Evolutionary conservation across 2,797 vertebrate genomes (phyloP).

Genomic region (Melopsittacus undulatus): DNA sequence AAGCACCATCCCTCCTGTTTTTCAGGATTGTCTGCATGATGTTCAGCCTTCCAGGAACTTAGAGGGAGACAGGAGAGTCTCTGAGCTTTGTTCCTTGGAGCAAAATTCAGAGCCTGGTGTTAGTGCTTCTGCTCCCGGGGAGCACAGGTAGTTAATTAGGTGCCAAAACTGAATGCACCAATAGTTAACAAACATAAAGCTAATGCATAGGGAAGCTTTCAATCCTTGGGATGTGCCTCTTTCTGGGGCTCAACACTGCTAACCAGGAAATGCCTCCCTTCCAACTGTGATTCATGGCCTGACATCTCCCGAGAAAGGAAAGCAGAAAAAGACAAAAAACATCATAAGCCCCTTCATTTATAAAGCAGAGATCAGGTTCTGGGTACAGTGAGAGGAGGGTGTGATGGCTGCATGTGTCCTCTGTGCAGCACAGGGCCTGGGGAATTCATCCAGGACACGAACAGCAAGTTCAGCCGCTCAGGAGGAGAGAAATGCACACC

Average conservation of each 20-base stretch:
- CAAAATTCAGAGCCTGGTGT: not conserved
- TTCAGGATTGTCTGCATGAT: not conserved
- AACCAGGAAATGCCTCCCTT: slow-evolving; percentile 50
- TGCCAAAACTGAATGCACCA: not conserved
- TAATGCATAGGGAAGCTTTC: not conserved
- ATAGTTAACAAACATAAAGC: not conserved
- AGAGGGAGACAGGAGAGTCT: not conserved
- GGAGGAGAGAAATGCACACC: not conserved
- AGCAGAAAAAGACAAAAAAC: not conserved
- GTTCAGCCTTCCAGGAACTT: not conserved
- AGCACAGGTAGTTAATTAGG: not conserved
- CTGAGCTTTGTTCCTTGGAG: not conserved
- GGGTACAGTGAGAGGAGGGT: not conserved
- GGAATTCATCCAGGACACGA: not conserved
- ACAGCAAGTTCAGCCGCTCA: not conserved
- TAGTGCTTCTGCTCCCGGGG: not conserved
- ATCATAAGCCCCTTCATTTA: not conserved
- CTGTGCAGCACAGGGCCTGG: not conserved
- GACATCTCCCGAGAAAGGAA: not conserved
- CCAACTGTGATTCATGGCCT: slow-evolving; percentile 22
- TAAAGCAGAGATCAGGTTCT: not conserved
- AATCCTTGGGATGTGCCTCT: not conserved
- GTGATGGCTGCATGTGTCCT: accelerated
- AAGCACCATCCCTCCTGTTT: not conserved
- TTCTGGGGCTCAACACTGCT: not conserved